Evolutionary conservation across 2,113 vertebrate species (phyloP).

Genomic region (Psittacula cyanocephala): DNA sequence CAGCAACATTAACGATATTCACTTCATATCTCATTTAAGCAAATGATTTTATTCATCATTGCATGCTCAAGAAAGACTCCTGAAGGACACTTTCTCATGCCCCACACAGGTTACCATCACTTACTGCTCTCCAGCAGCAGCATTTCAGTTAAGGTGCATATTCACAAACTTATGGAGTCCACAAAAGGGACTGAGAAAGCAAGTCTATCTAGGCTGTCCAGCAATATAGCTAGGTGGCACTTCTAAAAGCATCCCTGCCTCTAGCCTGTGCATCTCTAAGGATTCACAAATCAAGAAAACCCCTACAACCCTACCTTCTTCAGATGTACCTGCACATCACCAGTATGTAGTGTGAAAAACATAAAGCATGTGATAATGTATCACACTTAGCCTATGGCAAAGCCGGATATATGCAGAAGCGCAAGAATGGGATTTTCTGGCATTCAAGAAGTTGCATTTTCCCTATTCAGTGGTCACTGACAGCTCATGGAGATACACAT

Average conservation of each 20-base stretch:
- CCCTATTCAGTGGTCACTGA: background rate
- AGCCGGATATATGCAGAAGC: fast-evolving
- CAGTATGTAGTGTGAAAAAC: background rate
- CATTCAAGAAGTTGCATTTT: too few relatives aligned
- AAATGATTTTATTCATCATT: background rate
- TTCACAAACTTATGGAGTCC: fast-evolving
- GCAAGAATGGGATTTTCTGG: background rate
- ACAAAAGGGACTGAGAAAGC: background rate
- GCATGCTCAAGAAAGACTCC: background rate
- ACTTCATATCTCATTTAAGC: background rate
- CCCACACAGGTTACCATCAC: too few relatives aligned
- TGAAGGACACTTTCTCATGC: background rate
- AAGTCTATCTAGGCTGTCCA: background rate
- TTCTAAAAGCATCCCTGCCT: background rate
- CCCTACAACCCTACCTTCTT: background rate
- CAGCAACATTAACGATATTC: background rate
- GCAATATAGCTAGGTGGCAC: fast-evolving
- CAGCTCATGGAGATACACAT: background rate
- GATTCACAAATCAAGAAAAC: background rate
- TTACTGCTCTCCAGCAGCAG: background rate
- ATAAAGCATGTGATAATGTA: background rate
- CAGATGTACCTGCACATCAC: background rate
- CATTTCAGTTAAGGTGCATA: background rate
- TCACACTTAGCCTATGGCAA: too few relatives aligned
- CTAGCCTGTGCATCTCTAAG: background rate